A percentile compares a stretch with the other conserved stretches of the same genome.
These are phyloP conservation scores for Cryptosula pallasiana DNA, from an alignment of 2,888 invertebrate genomes.

Conservation along the genomic window DNA sequence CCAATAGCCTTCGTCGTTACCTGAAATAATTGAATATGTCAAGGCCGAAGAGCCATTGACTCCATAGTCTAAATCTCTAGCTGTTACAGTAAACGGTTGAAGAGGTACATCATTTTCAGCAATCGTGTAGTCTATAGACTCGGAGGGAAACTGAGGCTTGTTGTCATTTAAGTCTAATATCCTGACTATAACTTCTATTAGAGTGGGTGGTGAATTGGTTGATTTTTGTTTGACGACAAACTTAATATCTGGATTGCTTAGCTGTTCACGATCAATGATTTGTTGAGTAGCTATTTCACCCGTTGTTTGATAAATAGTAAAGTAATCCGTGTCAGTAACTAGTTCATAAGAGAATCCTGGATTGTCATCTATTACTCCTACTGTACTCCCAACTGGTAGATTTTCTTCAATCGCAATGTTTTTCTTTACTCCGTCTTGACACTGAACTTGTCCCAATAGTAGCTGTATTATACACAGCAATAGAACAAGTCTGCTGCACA, in stretches of 20 bases:
- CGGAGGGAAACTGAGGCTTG: neutral
- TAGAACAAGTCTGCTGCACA: neutral
- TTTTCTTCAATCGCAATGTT: slow-evolving; percentile 9
- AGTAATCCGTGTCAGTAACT: neutral
- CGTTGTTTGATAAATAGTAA: neutral
- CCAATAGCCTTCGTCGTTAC: slow-evolving; percentile 19
- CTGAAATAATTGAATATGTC: neutral
- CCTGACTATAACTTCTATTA: slow-evolving; percentile 2
- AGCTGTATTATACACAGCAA: neutral
- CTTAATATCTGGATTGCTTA: neutral
- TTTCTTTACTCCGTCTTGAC: slow-evolving; percentile 1
- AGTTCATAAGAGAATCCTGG: slow-evolving; percentile 13
- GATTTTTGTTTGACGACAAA: slow-evolving; percentile 13
- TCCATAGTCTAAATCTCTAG: neutral
- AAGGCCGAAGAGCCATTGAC: slow-evolving; percentile 6
- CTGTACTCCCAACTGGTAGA: neutral
- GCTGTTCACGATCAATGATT: neutral
- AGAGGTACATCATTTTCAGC: slow-evolving; percentile 16
- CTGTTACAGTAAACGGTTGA: slow-evolving; percentile 8
- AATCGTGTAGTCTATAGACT: neutral
- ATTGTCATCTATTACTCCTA: neutral
- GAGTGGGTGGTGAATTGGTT: neutral
- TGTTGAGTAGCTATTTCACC: slow-evolving; percentile 8
- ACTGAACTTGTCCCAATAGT: neutral
- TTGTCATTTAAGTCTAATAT: slow-evolving; percentile 12